A percentile compares a stretch with the other conserved stretches of the same genome.
Evolutionary conservation across 2,888 invertebrate genomes (phyloP).

Genomic region (Epinotia ramella): DNA sequence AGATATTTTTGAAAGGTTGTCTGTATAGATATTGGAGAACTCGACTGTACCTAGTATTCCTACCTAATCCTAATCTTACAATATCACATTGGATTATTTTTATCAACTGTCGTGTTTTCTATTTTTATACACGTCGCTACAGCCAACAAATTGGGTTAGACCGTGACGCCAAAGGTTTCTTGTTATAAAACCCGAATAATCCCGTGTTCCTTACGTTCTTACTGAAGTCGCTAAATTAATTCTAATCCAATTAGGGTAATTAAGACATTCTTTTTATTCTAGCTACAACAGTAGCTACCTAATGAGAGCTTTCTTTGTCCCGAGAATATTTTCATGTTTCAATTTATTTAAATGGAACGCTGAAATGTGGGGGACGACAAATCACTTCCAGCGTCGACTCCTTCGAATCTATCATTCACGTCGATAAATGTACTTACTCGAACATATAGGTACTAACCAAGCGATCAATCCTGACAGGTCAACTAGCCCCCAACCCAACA

Average conservation of each 20-base stretch:
- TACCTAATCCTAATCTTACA: too few relatives aligned
- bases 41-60: too few relatives aligned
- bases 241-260: constrained; percentile 39
- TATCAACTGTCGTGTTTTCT: neutral
- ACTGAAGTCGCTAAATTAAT: constrained; percentile 26
- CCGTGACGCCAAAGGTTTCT: constrained; percentile 38
- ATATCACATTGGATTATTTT: constrained; percentile 4
- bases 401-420: constrained; percentile 19
- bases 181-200: constrained; percentile 41
- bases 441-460: too few relatives aligned
- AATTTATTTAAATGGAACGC: constrained; percentile 2
- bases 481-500: neutral
- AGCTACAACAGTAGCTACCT: constrained; percentile 8
- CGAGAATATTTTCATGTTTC: neutral
- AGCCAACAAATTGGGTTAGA: constrained; percentile 38
- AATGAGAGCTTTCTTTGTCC: too few relatives aligned
- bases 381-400: neutral
- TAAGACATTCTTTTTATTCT: constrained; percentile 25
- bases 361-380: constrained; percentile 5
- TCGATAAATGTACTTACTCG: neutral
- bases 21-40: too few relatives aligned
- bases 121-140: constrained; percentile 9
- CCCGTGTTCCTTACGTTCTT: constrained; percentile 30
- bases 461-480: constrained; percentile 4
- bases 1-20: too few relatives aligned